Evolutionary conservation across 2,113 vertebrate genomes (phyloP).

Genomic region (Columba livia): DNA sequence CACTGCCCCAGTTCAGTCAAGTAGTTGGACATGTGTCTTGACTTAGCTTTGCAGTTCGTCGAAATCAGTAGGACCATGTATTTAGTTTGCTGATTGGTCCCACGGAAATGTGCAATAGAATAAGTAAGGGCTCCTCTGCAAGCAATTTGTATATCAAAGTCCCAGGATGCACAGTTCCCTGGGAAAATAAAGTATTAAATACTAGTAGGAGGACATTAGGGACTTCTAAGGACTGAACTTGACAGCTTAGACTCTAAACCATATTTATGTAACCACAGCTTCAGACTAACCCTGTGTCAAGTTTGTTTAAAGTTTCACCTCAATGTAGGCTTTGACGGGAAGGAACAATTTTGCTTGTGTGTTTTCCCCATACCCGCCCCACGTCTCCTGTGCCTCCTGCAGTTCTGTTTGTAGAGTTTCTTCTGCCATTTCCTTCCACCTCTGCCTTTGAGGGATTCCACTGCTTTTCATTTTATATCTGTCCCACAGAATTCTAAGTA

Average conservation of each 20-base stretch:
- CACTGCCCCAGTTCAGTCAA: not conserved
- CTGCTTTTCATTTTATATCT: not conserved
- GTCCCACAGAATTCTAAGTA: not conserved
- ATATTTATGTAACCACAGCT: not conserved
- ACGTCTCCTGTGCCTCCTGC: not conserved
- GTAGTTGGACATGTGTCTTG: not conserved
- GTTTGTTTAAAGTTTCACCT: not conserved
- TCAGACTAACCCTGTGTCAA: not conserved
- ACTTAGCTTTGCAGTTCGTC: not conserved
- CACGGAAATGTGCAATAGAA: not conserved
- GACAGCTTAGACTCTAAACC: not conserved
- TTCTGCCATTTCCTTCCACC: not conserved
- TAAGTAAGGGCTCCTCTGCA: not conserved
- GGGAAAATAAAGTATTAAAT: not conserved
- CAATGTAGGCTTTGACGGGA: not conserved
- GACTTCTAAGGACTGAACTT: not conserved
- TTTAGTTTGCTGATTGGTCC: not conserved
- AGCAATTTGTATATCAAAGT: not conserved
- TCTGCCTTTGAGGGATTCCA: not conserved
- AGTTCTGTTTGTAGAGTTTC: not conserved
- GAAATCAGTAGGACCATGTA: not conserved
- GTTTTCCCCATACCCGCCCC: accelerated
- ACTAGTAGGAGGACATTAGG: not conserved
- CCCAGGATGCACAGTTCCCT: not conserved
- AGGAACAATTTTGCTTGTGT: not conserved